Percentiles rank a stretch among this genome's conserved stretches.
Evolutionary conservation across 1,140 invertebrate species (phyloP).

Genomic region (Drosophila ohnishii): DNA sequence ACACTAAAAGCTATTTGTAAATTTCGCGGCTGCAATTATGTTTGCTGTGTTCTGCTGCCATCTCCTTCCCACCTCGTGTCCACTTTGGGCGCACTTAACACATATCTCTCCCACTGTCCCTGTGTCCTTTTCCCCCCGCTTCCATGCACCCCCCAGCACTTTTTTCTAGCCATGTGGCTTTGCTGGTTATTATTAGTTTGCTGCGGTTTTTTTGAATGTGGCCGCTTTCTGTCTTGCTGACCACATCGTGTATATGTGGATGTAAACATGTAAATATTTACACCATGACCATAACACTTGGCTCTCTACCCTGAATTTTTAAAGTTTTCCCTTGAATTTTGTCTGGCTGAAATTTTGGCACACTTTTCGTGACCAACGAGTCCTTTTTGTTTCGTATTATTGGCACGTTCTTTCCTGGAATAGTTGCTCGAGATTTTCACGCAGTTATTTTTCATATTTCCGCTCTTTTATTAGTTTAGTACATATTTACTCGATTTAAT

Average conservation of each 20-base stretch:
- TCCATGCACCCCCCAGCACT: background rate
- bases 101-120: slow-evolving; percentile 26
- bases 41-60: slow-evolving; percentile 68
- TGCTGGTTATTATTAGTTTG: slow-evolving; percentile 78
- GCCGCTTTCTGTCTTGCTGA: slow-evolving; percentile 60
- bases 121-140: background rate
- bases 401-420: slow-evolving; percentile 6
- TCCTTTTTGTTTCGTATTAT: slow-evolving; percentile 12
- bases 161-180: slow-evolving; percentile 57
- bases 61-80: background rate
- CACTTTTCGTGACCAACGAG: slow-evolving; percentile 17
- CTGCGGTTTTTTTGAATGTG: slow-evolving; percentile 62
- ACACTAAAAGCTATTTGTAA: slow-evolving; percentile 81
- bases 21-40: slow-evolving; percentile 80
- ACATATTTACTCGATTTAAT: slow-evolving; percentile 6
- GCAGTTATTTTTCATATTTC: slow-evolving; percentile 6
- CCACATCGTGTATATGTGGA: slow-evolving; percentile 47
- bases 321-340: slow-evolving; percentile 36
- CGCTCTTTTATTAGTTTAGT: slow-evolving; percentile 1
- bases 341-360: slow-evolving; percentile 33
- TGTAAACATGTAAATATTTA: slow-evolving; percentile 63
- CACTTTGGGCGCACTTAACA: slow-evolving; percentile 51
- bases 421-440: background rate
- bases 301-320: slow-evolving; percentile 27
- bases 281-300: slow-evolving; percentile 40